phyloP scores from a whole-genome alignment of 2,113 vertebrate genomes.

The Passer montanus region DNA sequence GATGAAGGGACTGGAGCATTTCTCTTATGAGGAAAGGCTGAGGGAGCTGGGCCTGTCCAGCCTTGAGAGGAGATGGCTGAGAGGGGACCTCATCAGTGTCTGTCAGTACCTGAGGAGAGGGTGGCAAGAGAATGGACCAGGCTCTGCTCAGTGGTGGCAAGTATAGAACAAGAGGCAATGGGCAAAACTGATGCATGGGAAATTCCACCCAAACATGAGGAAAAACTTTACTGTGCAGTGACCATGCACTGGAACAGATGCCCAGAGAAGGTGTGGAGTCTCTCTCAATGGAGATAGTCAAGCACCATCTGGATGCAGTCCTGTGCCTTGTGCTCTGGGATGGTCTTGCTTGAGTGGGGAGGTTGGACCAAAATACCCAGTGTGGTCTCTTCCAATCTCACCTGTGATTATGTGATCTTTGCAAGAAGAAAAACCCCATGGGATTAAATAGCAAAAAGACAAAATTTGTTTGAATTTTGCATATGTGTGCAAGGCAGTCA shows the following conservation, averaged over 20 bases:
- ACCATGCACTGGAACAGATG: neutral
- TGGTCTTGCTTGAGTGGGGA: neutral
- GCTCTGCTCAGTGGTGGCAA: neutral
- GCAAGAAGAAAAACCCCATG: rapidly evolving
- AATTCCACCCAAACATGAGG: neutral
- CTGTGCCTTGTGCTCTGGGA: neutral
- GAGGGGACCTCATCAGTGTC: neutral
- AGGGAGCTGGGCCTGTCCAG: neutral
- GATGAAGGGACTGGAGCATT: neutral
- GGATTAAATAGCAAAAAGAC: neutral
- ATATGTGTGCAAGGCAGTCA: neutral
- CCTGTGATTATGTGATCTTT: neutral
- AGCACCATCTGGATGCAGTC: neutral
- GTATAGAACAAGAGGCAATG: rapidly evolving
- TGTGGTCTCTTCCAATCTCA: neutral
- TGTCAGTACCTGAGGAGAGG: neutral
- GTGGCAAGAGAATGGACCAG: neutral
- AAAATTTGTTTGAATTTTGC: neutral
- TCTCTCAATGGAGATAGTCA: neutral
- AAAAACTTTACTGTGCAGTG: neutral
- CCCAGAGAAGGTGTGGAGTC: neutral
- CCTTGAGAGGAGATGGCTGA: neutral
- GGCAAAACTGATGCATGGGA: neutral
- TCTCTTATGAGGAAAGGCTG: neutral
- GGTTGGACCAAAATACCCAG: too few species aligned